A percentile compares a stretch with the other conserved stretches of the same genome.
Evolutionary conservation across 2,888 invertebrate species (phyloP).

Genomic region (Himalopsyche kuldschensis): DNA sequence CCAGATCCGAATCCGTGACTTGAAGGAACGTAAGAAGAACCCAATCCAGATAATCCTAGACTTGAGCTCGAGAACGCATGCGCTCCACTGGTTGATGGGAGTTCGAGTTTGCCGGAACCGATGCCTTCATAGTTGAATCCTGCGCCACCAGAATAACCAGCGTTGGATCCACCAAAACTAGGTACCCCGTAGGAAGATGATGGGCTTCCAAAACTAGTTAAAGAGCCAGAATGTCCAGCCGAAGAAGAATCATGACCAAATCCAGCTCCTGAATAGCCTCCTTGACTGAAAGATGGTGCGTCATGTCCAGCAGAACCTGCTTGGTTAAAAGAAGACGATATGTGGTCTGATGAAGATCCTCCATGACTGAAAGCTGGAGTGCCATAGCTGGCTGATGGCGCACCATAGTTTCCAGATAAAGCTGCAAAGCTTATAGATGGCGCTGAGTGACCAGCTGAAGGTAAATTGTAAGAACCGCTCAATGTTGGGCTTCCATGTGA

Average conservation of each 20-base stretch:
- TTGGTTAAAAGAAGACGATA: constrained; percentile 12
- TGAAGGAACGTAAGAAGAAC: constrained; percentile 49
- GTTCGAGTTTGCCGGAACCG: constrained; percentile 43
- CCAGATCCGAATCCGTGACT: constrained; percentile 46
- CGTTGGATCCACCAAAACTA: not conserved
- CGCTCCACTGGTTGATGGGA: constrained; percentile 14
- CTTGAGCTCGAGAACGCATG: constrained; percentile 46
- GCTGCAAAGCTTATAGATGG: constrained; percentile 30
- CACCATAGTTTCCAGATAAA: constrained; percentile 43
- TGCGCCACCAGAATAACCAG: constrained; percentile 31
- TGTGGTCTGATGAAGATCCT: not conserved
- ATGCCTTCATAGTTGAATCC: constrained; percentile 43
- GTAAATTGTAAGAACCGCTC: constrained; percentile 34
- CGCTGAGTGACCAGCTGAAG: constrained; percentile 37
- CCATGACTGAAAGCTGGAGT: constrained; percentile 21
- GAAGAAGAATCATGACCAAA: constrained; percentile 6
- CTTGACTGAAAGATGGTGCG: not conserved
- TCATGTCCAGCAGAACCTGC: constrained; percentile 5
- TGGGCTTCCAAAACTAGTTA: not conserved
- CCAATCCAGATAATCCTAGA: constrained; percentile 49
- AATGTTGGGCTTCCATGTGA: constrained; percentile 37
- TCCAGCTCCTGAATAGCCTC: constrained; percentile 4
- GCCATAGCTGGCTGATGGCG: constrained; percentile 21
- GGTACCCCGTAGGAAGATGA: constrained; percentile 12
- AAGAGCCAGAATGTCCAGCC: not conserved